These are phyloP conservation scores for Poecilia picta DNA, from an alignment of 2,797 vertebrate genomes.

Conservation along the genomic window DNA sequence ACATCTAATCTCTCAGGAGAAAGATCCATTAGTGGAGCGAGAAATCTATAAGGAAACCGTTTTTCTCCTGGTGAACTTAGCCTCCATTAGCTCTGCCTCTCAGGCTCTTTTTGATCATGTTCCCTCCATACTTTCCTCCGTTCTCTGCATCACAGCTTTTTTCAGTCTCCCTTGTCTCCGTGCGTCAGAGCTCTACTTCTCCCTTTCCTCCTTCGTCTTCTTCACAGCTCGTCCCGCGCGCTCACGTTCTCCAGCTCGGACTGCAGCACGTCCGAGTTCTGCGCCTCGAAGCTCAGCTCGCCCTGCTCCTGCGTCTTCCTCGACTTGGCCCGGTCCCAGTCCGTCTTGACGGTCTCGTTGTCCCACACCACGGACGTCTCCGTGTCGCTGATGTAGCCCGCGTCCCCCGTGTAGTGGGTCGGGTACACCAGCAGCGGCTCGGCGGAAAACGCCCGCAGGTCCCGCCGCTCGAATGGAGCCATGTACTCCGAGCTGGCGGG, in stretches of 20 bases:
- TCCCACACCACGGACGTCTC: constrained; percentile 92
- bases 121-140: constrained; percentile 10
- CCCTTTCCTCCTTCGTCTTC: background rate
- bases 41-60: constrained; percentile 16
- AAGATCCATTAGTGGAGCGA: constrained; percentile 34
- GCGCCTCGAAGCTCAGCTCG: constrained; percentile 84
- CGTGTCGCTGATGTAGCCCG: constrained; percentile 89
- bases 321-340: constrained; percentile 88
- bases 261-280: constrained; percentile 87
- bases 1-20: constrained; percentile 41
- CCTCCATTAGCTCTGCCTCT: constrained; percentile 16
- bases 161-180: constrained; percentile 32
- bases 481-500: constrained; percentile 80
- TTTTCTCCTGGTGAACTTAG: constrained; percentile 7
- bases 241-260: constrained; percentile 86
- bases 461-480: constrained; percentile 80
- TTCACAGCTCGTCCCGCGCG: constrained; percentile 87
- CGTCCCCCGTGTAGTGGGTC: constrained; percentile 90
- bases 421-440: constrained; percentile 90
- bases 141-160: constrained; percentile 49
- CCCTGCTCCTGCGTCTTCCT: constrained; percentile 87
- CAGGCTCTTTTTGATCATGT: background rate
- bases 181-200: constrained; percentile 17
- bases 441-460: constrained; percentile 86
- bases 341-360: constrained; percentile 82